Conservation (phyloP, 2,888 invertebrate species). For the Luperina testacea region DNA sequence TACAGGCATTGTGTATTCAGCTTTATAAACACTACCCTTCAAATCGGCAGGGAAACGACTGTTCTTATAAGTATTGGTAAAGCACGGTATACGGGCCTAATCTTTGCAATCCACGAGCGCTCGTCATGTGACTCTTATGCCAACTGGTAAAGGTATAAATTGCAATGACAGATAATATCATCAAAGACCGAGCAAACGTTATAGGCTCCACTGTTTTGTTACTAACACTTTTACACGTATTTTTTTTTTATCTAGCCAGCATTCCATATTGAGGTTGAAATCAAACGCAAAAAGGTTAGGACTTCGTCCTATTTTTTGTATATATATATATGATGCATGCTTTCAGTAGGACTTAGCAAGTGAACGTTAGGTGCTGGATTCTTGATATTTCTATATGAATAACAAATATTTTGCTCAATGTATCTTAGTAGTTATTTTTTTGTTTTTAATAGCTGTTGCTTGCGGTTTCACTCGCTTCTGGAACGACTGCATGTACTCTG, state of each 20-base stretch:
- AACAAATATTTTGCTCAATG: not conserved
- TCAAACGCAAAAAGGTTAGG: constrained; percentile 56
- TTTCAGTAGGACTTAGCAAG: constrained; percentile 3
- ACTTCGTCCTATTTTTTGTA: constrained; percentile 41
- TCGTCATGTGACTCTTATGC: not conserved
- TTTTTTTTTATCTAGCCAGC: constrained; percentile 63
- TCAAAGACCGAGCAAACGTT: constrained; percentile 27
- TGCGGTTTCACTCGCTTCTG: not conserved
- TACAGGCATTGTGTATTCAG: not conserved
- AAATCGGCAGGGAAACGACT: not conserved
- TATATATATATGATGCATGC: constrained; percentile 44
- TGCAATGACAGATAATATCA: not conserved
- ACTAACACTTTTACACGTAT: constrained; percentile 60
- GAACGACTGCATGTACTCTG: not conserved
- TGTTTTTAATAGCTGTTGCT: not conserved
- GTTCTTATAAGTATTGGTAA: not conserved
- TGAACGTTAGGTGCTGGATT: constrained; percentile 6
- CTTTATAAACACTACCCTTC: not conserved
- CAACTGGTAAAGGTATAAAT: not conserved
- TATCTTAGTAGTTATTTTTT: not conserved
- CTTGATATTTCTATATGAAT: not conserved
- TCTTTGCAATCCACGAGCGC: not conserved
- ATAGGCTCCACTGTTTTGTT: constrained; percentile 15
- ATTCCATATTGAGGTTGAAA: constrained; percentile 52
- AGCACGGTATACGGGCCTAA: not conserved